These are phyloP conservation scores for Cheiracanthium punctorium DNA, from an alignment of 2,888 invertebrate species.

Conservation along the genomic window DNA sequence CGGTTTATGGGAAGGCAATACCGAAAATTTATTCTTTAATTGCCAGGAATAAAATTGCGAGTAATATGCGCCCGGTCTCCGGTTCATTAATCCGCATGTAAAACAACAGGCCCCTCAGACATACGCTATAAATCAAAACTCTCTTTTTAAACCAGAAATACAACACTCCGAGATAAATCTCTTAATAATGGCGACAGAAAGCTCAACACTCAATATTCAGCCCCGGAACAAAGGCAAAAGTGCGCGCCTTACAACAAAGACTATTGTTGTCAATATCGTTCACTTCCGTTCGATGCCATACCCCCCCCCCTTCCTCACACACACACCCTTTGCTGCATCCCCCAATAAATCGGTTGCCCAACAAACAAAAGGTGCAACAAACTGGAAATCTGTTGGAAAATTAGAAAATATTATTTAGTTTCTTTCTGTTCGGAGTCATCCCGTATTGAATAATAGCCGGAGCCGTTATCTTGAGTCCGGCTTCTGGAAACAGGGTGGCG, in stretches of 20 bases:
- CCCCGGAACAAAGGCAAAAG: slow-evolving; percentile 49
- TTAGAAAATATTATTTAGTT: slow-evolving; percentile 69
- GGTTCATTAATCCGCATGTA: slow-evolving; percentile 9
- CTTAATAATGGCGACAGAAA: slow-evolving; percentile 64
- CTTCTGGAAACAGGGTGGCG: slow-evolving; percentile 31
- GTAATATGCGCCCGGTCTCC: not conserved
- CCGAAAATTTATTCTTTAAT: slow-evolving; percentile 11
- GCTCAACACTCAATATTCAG: slow-evolving; percentile 67
- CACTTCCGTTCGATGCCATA: slow-evolving; percentile 36
- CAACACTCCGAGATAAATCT: slow-evolving; percentile 63
- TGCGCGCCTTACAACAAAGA: slow-evolving; percentile 47
- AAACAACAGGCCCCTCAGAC: slow-evolving; percentile 20
- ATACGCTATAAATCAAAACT: slow-evolving; percentile 63
- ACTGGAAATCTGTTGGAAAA: slow-evolving; percentile 69
- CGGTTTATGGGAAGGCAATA: not conserved
- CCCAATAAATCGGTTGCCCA: slow-evolving; percentile 61
- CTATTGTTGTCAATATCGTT: slow-evolving; percentile 61
- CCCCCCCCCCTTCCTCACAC: slow-evolving; percentile 8
- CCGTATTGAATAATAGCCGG: slow-evolving; percentile 63
- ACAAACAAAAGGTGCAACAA: slow-evolving; percentile 66
- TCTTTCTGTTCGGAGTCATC: slow-evolving; percentile 37
- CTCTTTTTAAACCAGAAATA: slow-evolving; percentile 50
- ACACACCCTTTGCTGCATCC: not conserved
- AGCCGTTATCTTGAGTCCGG: slow-evolving; percentile 37
- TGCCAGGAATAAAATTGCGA: slow-evolving; percentile 7